Evolutionary conservation across 2,113 vertebrate genomes (phyloP), one percentile per base, ranked within the genome.

Genomic region (Tachuris rubrigastra): DNA sequence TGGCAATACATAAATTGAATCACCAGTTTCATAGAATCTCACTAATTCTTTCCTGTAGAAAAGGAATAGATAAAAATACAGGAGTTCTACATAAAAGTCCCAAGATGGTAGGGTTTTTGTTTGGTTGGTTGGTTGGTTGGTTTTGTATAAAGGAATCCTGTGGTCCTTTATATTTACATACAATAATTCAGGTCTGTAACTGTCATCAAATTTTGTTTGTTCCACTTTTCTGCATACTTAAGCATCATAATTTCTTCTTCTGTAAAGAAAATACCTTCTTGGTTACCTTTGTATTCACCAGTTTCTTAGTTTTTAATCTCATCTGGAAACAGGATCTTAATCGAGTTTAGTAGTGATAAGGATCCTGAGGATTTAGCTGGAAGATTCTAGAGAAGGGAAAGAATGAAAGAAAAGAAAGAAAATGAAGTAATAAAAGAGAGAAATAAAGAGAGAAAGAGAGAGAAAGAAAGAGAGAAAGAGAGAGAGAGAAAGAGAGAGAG

Each of bases 281-380:
- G 62, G 67, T 97, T 94, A 85, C 73, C 63, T 95, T 95, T 91
- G 50, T 53, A 94, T 80, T 79, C 49, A 86, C 44, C 86, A 96
- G 67, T 23, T 82, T 74, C 85, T 95, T 96, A 92, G 92, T 95
- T 86, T 97, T 97, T 96, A 95, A 94, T 97, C 85, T 96, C 46
- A 96, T 92, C 77, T 85, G 47, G 75, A 96, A 94, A 94, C 28
- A 86, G 84, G 50, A 83, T 17, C 41, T 94, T 96, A 97, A 97
- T 94, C 76, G 74, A 96, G 71, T 96, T 96, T 91, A 91, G 60
- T 52, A 91, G 60, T 65, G 95, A 95, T 85, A 95, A 87, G 66
- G 52, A 95, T 91, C 91, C 65, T 53, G 58, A 97, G 63, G 77
- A 95, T 78, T 92, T 71, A 93, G 89, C 12, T 72, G 60, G 92